A percentile compares a stretch with the other conserved stretches of the same genome.
Conservation (phyloP, 2,113 vertebrate species). For the Rhodinocichla rosea region DNA sequence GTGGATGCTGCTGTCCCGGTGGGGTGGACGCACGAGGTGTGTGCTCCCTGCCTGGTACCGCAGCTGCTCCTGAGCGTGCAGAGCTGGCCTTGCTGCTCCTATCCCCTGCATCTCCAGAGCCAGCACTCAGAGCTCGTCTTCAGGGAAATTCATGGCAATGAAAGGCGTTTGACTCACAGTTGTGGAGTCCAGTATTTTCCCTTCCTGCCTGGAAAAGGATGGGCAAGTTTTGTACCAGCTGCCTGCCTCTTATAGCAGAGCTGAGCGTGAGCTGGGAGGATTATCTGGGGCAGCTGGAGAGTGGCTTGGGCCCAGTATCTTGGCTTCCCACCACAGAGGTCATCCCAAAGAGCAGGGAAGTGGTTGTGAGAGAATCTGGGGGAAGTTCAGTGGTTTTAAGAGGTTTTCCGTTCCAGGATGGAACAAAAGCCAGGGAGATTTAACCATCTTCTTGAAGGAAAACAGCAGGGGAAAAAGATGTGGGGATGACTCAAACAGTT, state of each 20-base stretch:
- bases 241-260: neutral
- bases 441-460: conserved; percentile 22
- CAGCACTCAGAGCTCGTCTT: neutral
- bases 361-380: neutral
- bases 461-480: conserved; percentile 19
- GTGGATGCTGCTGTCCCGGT: neutral
- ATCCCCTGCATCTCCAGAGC: neutral
- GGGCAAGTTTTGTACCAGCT: neutral
- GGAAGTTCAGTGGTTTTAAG: neutral
- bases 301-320: neutral
- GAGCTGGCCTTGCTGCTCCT: neutral
- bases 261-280: neutral
- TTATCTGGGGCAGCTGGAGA: neutral
- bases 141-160: neutral
- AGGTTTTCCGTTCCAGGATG: neutral
- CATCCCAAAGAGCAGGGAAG: neutral
- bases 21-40: fast-evolving
- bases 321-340: neutral
- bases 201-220: neutral
- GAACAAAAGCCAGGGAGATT: conserved; percentile 22
- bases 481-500: neutral
- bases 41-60: neutral
- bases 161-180: neutral
- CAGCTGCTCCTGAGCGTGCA: fast-evolving
- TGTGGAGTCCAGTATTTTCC: neutral